Percentiles rank a stretch among this genome's conserved stretches.
These are phyloP conservation scores for Linyphia triangularis DNA, from an alignment of 2,888 invertebrate genomes.

Conservation along the genomic window DNA sequence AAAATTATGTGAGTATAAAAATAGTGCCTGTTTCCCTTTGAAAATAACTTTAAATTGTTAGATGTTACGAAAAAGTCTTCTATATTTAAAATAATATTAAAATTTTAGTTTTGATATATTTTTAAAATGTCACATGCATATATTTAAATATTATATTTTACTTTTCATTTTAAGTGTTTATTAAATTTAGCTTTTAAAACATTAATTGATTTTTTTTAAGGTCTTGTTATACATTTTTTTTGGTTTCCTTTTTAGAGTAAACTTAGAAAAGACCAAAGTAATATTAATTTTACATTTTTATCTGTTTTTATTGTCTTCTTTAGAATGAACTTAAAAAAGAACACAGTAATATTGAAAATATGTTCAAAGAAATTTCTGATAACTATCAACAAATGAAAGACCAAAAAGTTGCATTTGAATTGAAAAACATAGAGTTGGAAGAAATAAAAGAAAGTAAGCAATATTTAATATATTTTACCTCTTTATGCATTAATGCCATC, in stretches of 20 bases:
- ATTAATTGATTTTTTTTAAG: too few relatives aligned
- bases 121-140: background rate
- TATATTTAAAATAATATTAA: too few relatives aligned
- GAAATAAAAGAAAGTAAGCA: slow-evolving; percentile 84
- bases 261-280: too few relatives aligned
- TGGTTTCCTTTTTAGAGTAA: background rate
- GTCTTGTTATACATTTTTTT: background rate
- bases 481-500: too few relatives aligned
- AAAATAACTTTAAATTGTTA: too few relatives aligned
- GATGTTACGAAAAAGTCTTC: too few relatives aligned
- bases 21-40: too few relatives aligned
- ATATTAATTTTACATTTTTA: slow-evolving; percentile 22
- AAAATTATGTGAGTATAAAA: slow-evolving; percentile 10
- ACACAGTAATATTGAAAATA: slow-evolving; percentile 10
- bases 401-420: slow-evolving; percentile 87
- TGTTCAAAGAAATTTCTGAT: slow-evolving; percentile 9
- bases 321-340: slow-evolving; percentile 36
- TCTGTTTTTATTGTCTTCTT: background rate
- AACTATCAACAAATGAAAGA: slow-evolving; percentile 78
- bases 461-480: background rate
- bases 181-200: background rate
- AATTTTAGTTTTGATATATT: background rate
- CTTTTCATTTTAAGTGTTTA: background rate
- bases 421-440: slow-evolving; percentile 88
- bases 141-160: background rate